Percentiles rank a stretch among this genome's conserved stretches.
Evolutionary conservation across 2,888 invertebrate genomes (phyloP).

Genomic region (Cheilosia scutellata): DNA sequence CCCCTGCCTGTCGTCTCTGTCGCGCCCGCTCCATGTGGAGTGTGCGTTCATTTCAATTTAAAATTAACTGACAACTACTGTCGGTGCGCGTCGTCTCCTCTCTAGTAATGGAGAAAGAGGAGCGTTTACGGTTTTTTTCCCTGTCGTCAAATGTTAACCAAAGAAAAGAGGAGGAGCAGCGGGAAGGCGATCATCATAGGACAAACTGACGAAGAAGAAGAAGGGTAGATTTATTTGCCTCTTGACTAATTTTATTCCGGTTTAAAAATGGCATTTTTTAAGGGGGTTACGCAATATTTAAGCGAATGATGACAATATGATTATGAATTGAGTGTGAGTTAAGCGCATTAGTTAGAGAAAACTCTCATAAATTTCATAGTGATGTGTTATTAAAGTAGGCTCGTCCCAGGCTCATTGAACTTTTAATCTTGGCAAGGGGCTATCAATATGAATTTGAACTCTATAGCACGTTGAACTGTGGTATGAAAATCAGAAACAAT

Average conservation of each 20-base stretch:
- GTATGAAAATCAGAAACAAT: too few relatives aligned
- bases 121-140: background rate
- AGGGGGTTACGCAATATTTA: conserved; percentile 31
- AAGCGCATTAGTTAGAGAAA: background rate
- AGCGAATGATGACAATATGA: conserved; percentile 8
- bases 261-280: conserved; percentile 5
- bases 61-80: conserved; percentile 42
- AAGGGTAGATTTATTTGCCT: conserved; percentile 9
- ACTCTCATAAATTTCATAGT: background rate
- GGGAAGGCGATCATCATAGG: conserved; percentile 7
- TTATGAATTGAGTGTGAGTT: conserved; percentile 8
- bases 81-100: background rate
- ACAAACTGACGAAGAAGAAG: background rate
- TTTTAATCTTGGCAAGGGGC: background rate
- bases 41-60: conserved; percentile 52
- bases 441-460: background rate
- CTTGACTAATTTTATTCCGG: conserved; percentile 30
- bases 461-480: too few relatives aligned
- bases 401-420: background rate
- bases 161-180: background rate
- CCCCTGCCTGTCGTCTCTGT: background rate
- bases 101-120: background rate
- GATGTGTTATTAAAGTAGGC: too few relatives aligned
- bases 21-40: background rate
- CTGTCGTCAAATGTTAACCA: background rate